Conservation (phyloP, 64 coral and sea anemone species). For the Cladopsammia gracilis region DNA sequence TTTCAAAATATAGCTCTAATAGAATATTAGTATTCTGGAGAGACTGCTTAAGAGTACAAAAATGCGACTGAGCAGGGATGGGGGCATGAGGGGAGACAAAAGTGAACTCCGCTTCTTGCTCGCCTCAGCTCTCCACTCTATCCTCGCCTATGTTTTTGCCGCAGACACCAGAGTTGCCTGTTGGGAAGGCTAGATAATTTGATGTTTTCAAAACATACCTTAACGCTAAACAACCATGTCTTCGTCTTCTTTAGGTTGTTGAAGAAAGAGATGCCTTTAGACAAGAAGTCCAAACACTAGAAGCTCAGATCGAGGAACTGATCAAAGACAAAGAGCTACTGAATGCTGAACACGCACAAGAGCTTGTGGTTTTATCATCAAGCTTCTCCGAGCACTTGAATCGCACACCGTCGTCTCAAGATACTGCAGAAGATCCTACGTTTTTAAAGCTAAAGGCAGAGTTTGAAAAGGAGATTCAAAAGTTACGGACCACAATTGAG, state of each 20-base stretch:
- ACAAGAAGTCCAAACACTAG: constrained; percentile 56
- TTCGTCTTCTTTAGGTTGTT: constrained; percentile 34
- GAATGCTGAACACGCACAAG: constrained; percentile 80
- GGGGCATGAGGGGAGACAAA: too few species aligned
- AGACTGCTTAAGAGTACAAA: not conserved
- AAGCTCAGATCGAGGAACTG: constrained; percentile 70
- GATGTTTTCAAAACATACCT: not conserved
- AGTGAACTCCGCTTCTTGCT: too few species aligned
- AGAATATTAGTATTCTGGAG: not conserved
- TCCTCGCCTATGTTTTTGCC: too few species aligned
- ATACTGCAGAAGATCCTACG: constrained; percentile 43
- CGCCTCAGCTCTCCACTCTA: too few species aligned
- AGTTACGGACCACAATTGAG: constrained; percentile 67
- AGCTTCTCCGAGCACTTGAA: constrained; percentile 85
- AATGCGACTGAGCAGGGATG: not conserved
- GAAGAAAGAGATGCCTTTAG: constrained; percentile 65
- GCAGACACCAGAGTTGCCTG: too few species aligned
- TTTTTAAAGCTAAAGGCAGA: constrained; percentile 54
- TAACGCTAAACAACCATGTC: not conserved
- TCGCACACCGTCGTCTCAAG: constrained; percentile 18
- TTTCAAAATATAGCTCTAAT: too few species aligned
- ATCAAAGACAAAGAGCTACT: constrained; percentile 68
- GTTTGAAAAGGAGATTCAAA: constrained; percentile 84
- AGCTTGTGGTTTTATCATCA: constrained; percentile 80
- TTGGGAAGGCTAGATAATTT: too few species aligned